Percentiles rank a stretch among this genome's conserved stretches.
Evolutionary conservation across 2,888 invertebrate genomes (phyloP).

Genomic region (Calameuta pallipes): DNA sequence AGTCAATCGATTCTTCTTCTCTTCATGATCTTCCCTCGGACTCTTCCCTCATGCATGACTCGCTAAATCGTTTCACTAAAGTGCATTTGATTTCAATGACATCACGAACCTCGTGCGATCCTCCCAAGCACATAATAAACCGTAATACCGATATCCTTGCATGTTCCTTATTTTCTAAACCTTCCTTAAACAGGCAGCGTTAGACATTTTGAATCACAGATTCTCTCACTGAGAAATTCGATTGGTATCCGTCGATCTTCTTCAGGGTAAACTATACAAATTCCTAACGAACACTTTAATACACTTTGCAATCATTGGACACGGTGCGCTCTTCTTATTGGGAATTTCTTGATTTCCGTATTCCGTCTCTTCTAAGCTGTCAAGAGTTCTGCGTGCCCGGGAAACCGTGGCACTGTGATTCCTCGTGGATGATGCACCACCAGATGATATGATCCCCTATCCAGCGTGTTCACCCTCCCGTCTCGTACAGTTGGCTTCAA

Average conservation of each 20-base stretch:
- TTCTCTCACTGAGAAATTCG: too few species aligned
- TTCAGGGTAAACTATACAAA: neutral
- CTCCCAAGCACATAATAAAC: neutral
- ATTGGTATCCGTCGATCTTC: too few species aligned
- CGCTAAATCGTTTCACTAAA: neutral
- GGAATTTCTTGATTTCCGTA: neutral
- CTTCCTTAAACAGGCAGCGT: neutral
- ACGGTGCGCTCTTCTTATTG: neutral
- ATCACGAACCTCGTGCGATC: neutral
- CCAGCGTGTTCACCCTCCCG: neutral
- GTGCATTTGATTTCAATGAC: neutral
- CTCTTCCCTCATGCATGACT: neutral
- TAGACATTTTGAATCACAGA: neutral
- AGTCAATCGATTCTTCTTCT: slow-evolving; percentile 40
- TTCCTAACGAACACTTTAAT: neutral
- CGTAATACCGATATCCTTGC: neutral
- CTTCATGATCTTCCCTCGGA: slow-evolving; percentile 31
- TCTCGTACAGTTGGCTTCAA: neutral
- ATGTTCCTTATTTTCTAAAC: neutral
- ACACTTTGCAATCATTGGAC: neutral
- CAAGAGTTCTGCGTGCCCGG: neutral
- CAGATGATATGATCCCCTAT: neutral
- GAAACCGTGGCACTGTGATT: neutral
- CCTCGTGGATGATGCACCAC: neutral
- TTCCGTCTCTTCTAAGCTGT: neutral